phyloP scores from a whole-genome alignment of 2,113 vertebrate genomes.

The Ameiurus melas region DNA sequence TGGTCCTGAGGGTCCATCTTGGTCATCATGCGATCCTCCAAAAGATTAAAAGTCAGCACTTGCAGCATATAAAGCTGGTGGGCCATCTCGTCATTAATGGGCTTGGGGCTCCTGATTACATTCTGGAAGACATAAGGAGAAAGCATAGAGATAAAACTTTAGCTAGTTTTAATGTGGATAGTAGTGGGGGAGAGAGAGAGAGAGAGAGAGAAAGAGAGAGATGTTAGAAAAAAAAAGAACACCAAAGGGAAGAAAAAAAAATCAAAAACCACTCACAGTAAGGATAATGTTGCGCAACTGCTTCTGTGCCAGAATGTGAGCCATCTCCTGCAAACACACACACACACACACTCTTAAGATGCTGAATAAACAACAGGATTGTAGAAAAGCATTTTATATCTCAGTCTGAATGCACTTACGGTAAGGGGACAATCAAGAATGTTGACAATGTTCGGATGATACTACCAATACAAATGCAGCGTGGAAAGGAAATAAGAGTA shows the following conservation, averaged over 20 bases:
- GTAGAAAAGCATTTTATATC: not conserved
- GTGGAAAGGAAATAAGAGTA: constrained; percentile 58
- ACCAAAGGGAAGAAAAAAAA: not conserved
- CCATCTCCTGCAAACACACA: constrained; percentile 85
- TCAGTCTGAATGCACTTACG: constrained; percentile 75
- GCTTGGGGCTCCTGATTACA: constrained; percentile 87
- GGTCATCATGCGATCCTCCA: constrained; percentile 99
- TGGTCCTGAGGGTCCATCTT: constrained; percentile 99
- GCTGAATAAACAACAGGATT: constrained; percentile 13
- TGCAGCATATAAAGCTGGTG: constrained; percentile 97
- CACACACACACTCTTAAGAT: not conserved
- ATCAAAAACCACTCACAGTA: constrained; percentile 78
- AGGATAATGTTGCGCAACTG: constrained; percentile 94
- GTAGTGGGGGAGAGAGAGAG: not conserved
- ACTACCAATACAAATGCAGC: constrained; percentile 70
- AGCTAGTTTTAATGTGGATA: constrained; percentile 9
- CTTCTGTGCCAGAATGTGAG: constrained; percentile 95
- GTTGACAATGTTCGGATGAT: constrained; percentile 77
- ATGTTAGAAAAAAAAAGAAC: constrained; percentile 28
- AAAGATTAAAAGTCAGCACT: constrained; percentile 95
- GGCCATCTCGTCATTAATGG: constrained; percentile 97
- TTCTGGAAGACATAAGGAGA: constrained; percentile 69
- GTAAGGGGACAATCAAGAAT: constrained; percentile 81
- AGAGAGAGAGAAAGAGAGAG: constrained; percentile 6
- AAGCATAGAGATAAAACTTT: not conserved